Base-by-base conservation (phyloP, 2,888 invertebrate species). In the Acronicta leporina region DNA sequence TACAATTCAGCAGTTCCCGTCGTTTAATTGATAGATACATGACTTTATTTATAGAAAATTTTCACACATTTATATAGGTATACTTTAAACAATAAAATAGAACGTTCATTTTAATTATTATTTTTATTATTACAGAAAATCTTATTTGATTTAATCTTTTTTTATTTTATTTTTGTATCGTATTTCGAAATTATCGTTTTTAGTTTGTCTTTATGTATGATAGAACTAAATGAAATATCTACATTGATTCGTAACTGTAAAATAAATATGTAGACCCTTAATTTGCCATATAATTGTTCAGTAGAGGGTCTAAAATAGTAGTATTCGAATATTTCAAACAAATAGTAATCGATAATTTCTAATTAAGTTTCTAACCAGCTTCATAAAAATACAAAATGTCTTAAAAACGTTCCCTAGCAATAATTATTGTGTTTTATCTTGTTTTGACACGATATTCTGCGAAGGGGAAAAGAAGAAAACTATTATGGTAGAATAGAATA, bases 261-360 rank as follows among this genome's bases (percentile, higher is more conserved):
- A 13, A 51, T 14, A 33, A 33, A 10, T 20, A 14, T 11, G 45
- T 30, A 47, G 3, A 27, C n/a, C 4, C 42, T 41, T 49, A 2
- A 53, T 46, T 52, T 46, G 40, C 27, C 61, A 73, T 54, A 68
- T 74, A 43, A 35, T 50, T 43, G 10, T 43, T 49, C 25, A 53
- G 47, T 35, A 30, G 46, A 35, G 11, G 9, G 10, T 40, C 38
- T 38, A n/a, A 38, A 38, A 5, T 56, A 20, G 13, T 40, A 46
- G 46, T 9, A 40, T 35, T 41, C 6, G 5, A 41, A 35, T 0
- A 49, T 40, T 42, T 49, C 41, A 56, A 20, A 49, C 38, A 45
- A 54, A 30, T 33, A 49, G 42, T 16, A 33, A 7, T 40, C n/a
- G n/a, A n/a, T n/a, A n/a, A n/a, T n/a, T n/a, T n/a, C n/a, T n/a